Evolutionary conservation across 2,888 invertebrate species (phyloP), one percentile per base, ranked within the genome.

Genomic region (Epinotia demarniana): DNA sequence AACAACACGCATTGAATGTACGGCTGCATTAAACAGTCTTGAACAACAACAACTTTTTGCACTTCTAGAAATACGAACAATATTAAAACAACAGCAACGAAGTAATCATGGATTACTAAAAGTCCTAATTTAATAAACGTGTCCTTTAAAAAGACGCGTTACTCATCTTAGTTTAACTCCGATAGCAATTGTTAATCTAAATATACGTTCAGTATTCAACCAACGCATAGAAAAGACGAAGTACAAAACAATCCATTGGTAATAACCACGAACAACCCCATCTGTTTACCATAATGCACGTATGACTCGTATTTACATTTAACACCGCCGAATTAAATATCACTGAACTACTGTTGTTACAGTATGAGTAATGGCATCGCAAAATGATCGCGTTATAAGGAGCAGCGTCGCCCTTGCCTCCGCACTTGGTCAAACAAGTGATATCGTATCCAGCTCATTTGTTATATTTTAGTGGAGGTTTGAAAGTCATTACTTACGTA

Each of bases 341-440:
- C 73, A 69, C 76, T 73, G 69, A 73, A 72, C 74, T 66, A 77
- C 76, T 64, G 78, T 62, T 73, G 76, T 77, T 77, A 73, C 78
- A 72, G 71, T 78, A 77, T 60, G 79, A 80, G 72, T 80, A 80
- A 81, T 78, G 77, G 75, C 77, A 72, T 66, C 23, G 43, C 57
- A 43, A 62, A 64, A 71, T 62, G 55, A 61, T 76, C 69, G 68
- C 18, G 13, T 72, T 80, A 79, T 77, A 72, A 77, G 77, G 79
- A 81, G 82, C 81, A 81, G 81, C 81, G 80, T 80, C 83, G 87
- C 87, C 89, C 90, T 91, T 90, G 89, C 85, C 72, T 23, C 78
- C 78, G 84, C 92, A 92, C 87, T 90, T 92, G 91, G 82, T 80
- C 84, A 90, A 92, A 92, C 83, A 91, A 66, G 69, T 80, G 84